A percentile compares a stretch with the other conserved stretches of the same genome.
These are phyloP conservation scores for Hyles euphorbiae DNA, from an alignment of 1,140 invertebrate species.

Conservation along the genomic window DNA sequence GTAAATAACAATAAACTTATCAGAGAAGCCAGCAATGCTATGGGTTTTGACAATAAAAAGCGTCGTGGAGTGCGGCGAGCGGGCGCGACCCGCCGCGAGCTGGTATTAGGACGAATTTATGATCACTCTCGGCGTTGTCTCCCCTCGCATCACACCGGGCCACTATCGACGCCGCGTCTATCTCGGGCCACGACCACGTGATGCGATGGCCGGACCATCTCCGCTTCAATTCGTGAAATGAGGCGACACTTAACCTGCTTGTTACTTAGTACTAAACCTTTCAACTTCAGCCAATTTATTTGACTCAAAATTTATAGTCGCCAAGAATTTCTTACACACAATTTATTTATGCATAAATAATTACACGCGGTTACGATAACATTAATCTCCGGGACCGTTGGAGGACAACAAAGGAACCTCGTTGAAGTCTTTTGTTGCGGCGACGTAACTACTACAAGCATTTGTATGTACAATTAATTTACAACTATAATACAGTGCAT, in stretches of 20 bases:
- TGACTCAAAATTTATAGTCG: too few relatives aligned
- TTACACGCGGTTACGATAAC: neutral
- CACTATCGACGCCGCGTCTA: neutral
- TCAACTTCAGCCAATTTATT: too few relatives aligned
- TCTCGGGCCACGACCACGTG: neutral
- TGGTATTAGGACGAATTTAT: slow-evolving; percentile 63
- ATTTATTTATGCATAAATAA: too few relatives aligned
- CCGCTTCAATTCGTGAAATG: too few relatives aligned
- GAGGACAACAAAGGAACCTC: neutral
- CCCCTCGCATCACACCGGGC: slow-evolving; percentile 18
- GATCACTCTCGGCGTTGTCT: slow-evolving; percentile 33
- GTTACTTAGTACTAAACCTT: too few relatives aligned
- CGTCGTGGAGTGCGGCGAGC: slow-evolving; percentile 45
- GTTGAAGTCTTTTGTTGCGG: slow-evolving; percentile 6
- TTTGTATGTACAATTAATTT: too few relatives aligned
- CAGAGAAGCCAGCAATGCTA: slow-evolving; percentile 52
- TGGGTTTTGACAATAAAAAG: slow-evolving; percentile 73
- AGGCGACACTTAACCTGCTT: too few relatives aligned
- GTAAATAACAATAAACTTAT: slow-evolving; percentile 75
- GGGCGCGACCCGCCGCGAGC: slow-evolving; percentile 46
- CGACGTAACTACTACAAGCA: too few relatives aligned
- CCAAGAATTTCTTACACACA: too few relatives aligned
- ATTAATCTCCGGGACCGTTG: neutral
- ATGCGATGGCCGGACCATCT: too few relatives aligned
- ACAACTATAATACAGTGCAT: too few relatives aligned